Percentiles rank a stretch among this genome's conserved stretches.
phyloP scores from a whole-genome alignment of 2,888 invertebrate genomes.

The Metacarcinus magister region DNA sequence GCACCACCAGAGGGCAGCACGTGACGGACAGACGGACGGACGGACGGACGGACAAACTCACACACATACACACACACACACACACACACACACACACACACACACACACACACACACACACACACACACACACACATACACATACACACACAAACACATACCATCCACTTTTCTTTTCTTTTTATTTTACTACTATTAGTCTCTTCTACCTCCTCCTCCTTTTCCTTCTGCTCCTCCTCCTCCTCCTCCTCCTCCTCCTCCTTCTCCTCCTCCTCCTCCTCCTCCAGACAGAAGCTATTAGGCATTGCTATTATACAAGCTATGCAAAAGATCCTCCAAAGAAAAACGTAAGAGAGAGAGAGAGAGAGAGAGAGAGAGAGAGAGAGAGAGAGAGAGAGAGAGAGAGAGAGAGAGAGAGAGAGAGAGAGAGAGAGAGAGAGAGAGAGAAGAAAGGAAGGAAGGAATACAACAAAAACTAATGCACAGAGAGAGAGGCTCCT shows the following conservation, averaged over 20 bases:
- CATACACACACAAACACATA: too few species aligned
- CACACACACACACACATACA: neutral
- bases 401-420: constrained; percentile 26
- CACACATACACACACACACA: constrained; percentile 15
- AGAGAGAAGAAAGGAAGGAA: too few species aligned
- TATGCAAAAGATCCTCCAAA: neutral
- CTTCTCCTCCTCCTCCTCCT: neutral
- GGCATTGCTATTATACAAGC: constrained; percentile 12
- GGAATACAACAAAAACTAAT: neutral
- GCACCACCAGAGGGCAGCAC: neutral
- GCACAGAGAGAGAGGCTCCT: constrained; percentile 14
- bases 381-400: constrained; percentile 15
- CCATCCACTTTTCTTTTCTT: too few species aligned
- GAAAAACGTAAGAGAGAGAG: neutral
- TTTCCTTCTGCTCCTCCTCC: too few species aligned
- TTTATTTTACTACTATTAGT: too few species aligned
- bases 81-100: constrained; percentile 26
- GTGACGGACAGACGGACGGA: neutral
- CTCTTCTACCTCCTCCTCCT: too few species aligned
- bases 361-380: constrained; percentile 14
- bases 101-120: constrained; percentile 26
- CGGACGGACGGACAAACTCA: neutral
- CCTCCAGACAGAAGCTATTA: neutral
- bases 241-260: too few species aligned
- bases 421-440: constrained; percentile 26